A percentile compares a stretch with the other conserved stretches of the same genome.
phyloP scores from a whole-genome alignment of 2,113 vertebrate genomes.

The Brachirus orientalis region DNA sequence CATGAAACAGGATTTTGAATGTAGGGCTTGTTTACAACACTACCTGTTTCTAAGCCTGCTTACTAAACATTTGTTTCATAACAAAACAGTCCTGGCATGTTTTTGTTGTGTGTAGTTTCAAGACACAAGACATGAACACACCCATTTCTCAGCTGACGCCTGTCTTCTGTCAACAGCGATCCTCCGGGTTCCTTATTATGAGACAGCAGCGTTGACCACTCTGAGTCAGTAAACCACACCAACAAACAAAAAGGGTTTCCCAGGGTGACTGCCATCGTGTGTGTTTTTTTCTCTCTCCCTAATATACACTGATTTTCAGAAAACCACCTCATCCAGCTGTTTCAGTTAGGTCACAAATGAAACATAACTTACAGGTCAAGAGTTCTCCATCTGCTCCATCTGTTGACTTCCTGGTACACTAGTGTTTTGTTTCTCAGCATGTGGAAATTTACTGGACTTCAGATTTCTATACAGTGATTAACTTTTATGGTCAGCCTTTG shows the following conservation, averaged over 20 bases:
- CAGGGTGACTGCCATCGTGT: slow-evolving; percentile 17
- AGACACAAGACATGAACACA: slow-evolving; percentile 22
- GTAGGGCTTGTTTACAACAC: not conserved
- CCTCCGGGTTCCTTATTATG: slow-evolving; percentile 37
- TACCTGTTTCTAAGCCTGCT: slow-evolving; percentile 8
- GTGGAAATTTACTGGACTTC: slow-evolving; percentile 87
- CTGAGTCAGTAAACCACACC: slow-evolving; percentile 67
- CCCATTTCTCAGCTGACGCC: slow-evolving; percentile 9
- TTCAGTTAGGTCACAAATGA: slow-evolving; percentile 31
- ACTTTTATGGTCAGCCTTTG: slow-evolving; percentile 86
- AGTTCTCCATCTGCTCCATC: slow-evolving; percentile 65
- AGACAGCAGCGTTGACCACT: slow-evolving; percentile 22
- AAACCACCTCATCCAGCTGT: slow-evolving; percentile 13
- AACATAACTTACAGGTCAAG: slow-evolving; percentile 28
- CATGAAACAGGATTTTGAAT: not conserved
- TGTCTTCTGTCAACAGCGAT: slow-evolving; percentile 35
- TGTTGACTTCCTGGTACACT: slow-evolving; percentile 67
- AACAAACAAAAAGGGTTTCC: slow-evolving; percentile 58
- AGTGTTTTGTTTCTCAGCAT: slow-evolving; percentile 73
- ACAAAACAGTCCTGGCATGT: slow-evolving; percentile 44
- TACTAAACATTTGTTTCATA: slow-evolving; percentile 55
- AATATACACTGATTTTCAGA: not conserved
- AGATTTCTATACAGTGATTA: slow-evolving; percentile 87
- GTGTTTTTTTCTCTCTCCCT: not conserved
- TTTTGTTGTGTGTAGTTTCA: slow-evolving; percentile 32